phyloP scores from a whole-genome alignment of 2,113 vertebrate species.

The Ictidomys tridecemlineatus region DNA sequence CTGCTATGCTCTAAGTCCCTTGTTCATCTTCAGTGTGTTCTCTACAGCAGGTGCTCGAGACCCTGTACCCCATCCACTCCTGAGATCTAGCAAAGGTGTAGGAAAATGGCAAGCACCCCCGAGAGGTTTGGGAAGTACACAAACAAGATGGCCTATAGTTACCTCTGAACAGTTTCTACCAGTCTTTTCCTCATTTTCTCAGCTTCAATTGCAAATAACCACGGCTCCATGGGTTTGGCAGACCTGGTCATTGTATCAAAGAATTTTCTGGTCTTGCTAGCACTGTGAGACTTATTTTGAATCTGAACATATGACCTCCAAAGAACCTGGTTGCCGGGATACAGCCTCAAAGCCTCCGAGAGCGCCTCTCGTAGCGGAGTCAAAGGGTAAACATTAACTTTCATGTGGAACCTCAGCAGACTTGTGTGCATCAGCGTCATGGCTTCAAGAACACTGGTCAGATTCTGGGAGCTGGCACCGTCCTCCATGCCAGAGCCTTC shows the following conservation, averaged over 20 bases:
- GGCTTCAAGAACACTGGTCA: slow-evolving; percentile 86
- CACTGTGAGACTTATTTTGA: slow-evolving; percentile 93
- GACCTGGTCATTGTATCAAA: slow-evolving; percentile 90
- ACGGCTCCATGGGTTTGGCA: slow-evolving; percentile 89
- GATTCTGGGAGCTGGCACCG: slow-evolving; percentile 44
- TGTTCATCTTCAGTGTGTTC: rapidly evolving
- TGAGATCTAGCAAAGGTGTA: neutral
- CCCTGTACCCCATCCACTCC: rapidly evolving
- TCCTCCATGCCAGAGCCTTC: slow-evolving; percentile 48
- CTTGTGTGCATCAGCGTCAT: slow-evolving; percentile 90
- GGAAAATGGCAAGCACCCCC: rapidly evolving
- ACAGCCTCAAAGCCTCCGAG: slow-evolving; percentile 88
- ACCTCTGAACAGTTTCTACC: slow-evolving; percentile 93
- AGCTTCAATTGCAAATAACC: slow-evolving; percentile 94
- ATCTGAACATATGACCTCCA: slow-evolving; percentile 93
- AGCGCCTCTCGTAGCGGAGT: slow-evolving; percentile 90
- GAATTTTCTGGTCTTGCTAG: slow-evolving; percentile 93
- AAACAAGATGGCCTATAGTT: neutral
- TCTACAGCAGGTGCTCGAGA: neutral
- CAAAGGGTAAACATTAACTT: slow-evolving; percentile 89
- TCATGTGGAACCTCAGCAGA: slow-evolving; percentile 92
- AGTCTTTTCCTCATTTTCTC: slow-evolving; percentile 94
- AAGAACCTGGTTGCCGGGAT: slow-evolving; percentile 90
- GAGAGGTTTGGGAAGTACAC: rapidly evolving
- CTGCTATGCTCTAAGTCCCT: neutral